Evolutionary conservation across 2,888 invertebrate species (phyloP), one percentile per base, ranked within the genome.

Genomic region (Nebria brevicollis): DNA sequence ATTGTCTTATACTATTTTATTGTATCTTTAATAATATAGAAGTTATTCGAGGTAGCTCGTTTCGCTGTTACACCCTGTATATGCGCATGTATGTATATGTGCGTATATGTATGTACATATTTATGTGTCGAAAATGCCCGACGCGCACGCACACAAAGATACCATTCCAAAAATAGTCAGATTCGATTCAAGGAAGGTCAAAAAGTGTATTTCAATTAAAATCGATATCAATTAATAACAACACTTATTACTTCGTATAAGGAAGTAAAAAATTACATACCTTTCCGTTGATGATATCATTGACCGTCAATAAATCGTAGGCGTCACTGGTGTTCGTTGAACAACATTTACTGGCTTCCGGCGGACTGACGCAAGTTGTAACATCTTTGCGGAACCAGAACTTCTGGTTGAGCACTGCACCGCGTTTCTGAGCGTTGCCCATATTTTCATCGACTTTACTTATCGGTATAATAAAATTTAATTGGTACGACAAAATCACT

Each of bases 361-460:
- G 89, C 43, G 92, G 89, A 83, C 89, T 90, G 7, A 88, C 87
- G 78, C 90, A 89, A 5, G 70, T 92, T 26, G 92, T 91, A 77
- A 96, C 93, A 87, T 96, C 95, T 85, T 94, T 94, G 25, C 97
- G 93, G 91, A 98, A 99, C 96, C 97, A 98, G 90, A 99, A 99
- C 88, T 95, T 95, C 88, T 95, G 94, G 79, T 91, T 91, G 73
- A 92, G 91, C 78, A 96, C 94, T 5, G 99, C 98, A 89, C 97
- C 95, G 79, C 96, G 93, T 86, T 95, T 95, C 90, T 98, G 98
- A 0, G 98, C 98, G 79, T 94, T 95, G 87, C 95, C 94, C 97
- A 99, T 98, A 89, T 99, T 99, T 90, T 98, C 98, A 88, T 98
- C 97, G 77, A 97, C 95, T 93, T 97, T 98, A 87, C 98, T 98